phyloP scores from a whole-genome alignment of 2,797 vertebrate genomes.

The Anguilla obscura region DNA sequence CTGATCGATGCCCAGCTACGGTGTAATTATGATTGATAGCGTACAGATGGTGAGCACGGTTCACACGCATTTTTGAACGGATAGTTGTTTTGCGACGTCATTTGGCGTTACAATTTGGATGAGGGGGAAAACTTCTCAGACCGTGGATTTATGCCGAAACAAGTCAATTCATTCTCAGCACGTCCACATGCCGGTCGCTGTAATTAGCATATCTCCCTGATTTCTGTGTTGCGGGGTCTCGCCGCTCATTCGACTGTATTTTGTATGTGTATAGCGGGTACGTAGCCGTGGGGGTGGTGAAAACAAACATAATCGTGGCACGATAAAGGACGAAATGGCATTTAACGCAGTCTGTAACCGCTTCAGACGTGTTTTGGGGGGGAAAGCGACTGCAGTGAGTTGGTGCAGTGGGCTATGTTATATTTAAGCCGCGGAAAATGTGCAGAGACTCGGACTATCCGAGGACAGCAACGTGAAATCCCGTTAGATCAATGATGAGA shows the following conservation, averaged over 20 bases:
- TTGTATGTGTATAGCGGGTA: neutral
- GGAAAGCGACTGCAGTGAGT: constrained; percentile 64
- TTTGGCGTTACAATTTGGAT: neutral
- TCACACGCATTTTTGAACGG: constrained; percentile 12
- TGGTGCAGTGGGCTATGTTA: constrained; percentile 71
- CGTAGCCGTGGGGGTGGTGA: neutral
- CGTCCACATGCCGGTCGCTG: constrained; percentile 79
- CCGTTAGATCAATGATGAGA: neutral
- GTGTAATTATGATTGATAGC: constrained; percentile 10
- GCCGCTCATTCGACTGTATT: constrained; percentile 5
- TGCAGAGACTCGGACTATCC: constrained; percentile 45
- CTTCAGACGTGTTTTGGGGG: constrained; percentile 48
- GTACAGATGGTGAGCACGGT: constrained; percentile 18
- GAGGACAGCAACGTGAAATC: constrained; percentile 39
- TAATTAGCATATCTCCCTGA: constrained; percentile 67
- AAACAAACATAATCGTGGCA: constrained; percentile 10
- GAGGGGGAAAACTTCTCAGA: constrained; percentile 28
- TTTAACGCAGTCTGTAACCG: constrained; percentile 43
- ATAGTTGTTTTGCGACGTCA: constrained; percentile 21
- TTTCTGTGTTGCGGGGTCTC: constrained; percentile 54
- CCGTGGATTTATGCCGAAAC: constrained; percentile 41
- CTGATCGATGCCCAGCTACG: constrained; percentile 9
- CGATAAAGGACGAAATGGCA: constrained; percentile 49
- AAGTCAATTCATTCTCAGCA: constrained; percentile 72
- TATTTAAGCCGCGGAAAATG: constrained; percentile 41